Conservation (phyloP, 2,888 invertebrate species). For the Xylota sylvarum region DNA sequence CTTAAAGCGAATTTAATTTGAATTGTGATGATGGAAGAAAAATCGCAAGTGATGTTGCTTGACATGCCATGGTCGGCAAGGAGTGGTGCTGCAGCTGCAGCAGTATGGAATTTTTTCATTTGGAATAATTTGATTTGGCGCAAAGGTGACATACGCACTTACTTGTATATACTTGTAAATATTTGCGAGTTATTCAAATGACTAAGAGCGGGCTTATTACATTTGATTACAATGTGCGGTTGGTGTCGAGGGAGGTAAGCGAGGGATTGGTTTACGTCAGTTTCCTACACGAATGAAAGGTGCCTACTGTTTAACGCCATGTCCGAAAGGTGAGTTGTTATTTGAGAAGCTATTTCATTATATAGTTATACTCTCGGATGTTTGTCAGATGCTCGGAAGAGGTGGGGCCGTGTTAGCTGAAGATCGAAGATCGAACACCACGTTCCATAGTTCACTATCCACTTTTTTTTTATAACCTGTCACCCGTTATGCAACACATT, state of each 20-base stretch:
- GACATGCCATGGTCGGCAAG: constrained; percentile 43
- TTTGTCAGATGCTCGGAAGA: too few species aligned
- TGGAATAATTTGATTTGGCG: constrained; percentile 54
- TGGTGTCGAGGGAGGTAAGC: neutral
- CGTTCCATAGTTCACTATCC: too few species aligned
- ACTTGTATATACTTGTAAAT: neutral
- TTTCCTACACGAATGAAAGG: too few species aligned
- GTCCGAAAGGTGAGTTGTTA: too few species aligned
- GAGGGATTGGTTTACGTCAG: too few species aligned
- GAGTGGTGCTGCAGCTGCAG: constrained; percentile 55
- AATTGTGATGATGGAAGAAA: constrained; percentile 70
- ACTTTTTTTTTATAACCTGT: too few species aligned
- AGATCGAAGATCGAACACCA: too few species aligned
- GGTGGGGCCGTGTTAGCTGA: too few species aligned
- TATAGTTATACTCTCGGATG: too few species aligned
- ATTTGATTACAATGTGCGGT: neutral
- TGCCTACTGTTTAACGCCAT: too few species aligned
- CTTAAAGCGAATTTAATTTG: constrained; percentile 66
- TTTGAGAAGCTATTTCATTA: too few species aligned
- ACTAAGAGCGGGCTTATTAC: neutral
- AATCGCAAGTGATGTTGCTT: constrained; percentile 52
- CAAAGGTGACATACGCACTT: constrained; percentile 21
- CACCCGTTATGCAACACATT: too few species aligned
- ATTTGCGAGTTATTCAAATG: neutral
- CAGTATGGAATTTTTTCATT: constrained; percentile 34